Conservation (phyloP, 1,140 invertebrate genomes). For the Coenobita brevimanus region DNA sequence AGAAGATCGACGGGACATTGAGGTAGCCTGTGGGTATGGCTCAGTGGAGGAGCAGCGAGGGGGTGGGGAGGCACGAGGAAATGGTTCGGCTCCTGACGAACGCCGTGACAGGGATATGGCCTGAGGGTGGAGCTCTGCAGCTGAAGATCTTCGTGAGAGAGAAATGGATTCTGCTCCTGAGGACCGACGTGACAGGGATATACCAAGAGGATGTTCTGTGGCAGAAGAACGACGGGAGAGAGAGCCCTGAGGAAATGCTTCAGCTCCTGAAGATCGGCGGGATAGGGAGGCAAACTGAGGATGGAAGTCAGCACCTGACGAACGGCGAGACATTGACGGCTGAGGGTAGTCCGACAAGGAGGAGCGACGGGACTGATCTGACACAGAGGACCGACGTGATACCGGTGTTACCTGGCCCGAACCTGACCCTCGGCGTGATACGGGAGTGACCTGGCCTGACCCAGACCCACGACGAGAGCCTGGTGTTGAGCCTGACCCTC, state of each 20-base stretch:
- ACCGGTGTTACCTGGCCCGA: neutral
- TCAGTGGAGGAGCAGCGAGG: neutral
- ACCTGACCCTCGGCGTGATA: conserved; percentile 31
- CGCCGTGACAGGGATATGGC: conserved; percentile 24
- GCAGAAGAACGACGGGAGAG: neutral
- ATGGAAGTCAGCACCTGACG: neutral
- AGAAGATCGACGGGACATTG: neutral
- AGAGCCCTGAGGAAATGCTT: neutral
- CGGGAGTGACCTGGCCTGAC: conserved; percentile 10
- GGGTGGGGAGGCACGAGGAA: neutral
- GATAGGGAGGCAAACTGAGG: neutral
- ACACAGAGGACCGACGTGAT: neutral
- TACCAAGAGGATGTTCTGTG: neutral
- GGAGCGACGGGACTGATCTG: conserved; percentile 17
- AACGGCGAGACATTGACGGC: too few relatives aligned
- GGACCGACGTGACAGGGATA: neutral
- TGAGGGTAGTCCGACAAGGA: neutral
- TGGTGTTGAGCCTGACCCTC: neutral
- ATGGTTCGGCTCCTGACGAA: conserved; percentile 11
- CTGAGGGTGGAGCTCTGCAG: neutral
- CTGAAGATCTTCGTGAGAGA: neutral
- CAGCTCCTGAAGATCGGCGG: conserved; percentile 4
- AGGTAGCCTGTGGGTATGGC: neutral
- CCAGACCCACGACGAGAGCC: neutral
- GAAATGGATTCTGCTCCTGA: neutral